Conservation (phyloP, 2,888 invertebrate species). For the Andrena fulva region DNA sequence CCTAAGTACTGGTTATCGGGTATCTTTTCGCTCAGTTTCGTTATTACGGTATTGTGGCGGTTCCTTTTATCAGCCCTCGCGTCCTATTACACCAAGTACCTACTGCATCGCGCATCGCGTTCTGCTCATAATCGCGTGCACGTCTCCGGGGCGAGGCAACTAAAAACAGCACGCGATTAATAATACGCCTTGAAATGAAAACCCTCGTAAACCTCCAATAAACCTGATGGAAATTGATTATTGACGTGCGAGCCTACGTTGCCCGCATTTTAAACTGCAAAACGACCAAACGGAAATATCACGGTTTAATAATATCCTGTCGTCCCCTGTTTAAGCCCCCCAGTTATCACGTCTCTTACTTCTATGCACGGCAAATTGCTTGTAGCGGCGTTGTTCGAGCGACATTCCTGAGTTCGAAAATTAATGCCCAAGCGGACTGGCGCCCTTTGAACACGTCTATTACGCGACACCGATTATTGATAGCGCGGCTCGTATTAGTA, state of each 20-base stretch:
- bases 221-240: slow-evolving; percentile 23
- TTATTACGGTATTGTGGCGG: not conserved
- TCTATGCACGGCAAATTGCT: not conserved
- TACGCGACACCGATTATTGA: slow-evolving; percentile 1
- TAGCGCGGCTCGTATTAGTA: not conserved
- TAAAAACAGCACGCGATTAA: slow-evolving; percentile 12
- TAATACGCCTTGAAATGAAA: slow-evolving; percentile 11
- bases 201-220: not conserved
- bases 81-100: not conserved
- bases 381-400: not conserved
- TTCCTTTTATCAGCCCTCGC: not conserved
- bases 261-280: slow-evolving; percentile 6
- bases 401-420: not conserved
- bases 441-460: not conserved
- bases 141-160: slow-evolving; percentile 2
- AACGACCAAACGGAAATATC: not conserved
- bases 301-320: slow-evolving; percentile 21
- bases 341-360: not conserved
- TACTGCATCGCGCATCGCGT: not conserved
- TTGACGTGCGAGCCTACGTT: not conserved
- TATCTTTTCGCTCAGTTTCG: not conserved
- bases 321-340: not conserved
- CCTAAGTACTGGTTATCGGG: not conserved
- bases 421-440: not conserved
- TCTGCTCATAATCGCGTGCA: not conserved